Percentiles rank a stretch among this genome's conserved stretches.
phyloP scores from a whole-genome alignment of 2,113 vertebrate species.

The Uropsilus gracilis region DNA sequence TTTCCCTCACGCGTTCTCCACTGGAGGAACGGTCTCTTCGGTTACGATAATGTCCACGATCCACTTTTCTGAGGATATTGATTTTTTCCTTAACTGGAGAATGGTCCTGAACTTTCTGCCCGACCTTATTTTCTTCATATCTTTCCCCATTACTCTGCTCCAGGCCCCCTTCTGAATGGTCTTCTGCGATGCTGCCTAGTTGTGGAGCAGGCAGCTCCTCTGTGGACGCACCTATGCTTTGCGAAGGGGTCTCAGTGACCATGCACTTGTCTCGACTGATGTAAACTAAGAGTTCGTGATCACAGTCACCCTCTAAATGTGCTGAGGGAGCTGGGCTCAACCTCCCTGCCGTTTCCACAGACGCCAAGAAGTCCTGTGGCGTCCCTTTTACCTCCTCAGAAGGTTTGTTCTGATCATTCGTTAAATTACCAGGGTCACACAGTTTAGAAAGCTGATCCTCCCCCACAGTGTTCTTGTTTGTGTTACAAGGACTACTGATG shows the following conservation, averaged over 20 bases:
- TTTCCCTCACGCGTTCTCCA: slow-evolving; percentile 72
- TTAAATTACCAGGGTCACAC: slow-evolving; percentile 11
- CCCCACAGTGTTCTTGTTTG: not conserved
- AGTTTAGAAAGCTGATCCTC: slow-evolving; percentile 43
- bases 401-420: slow-evolving; percentile 43
- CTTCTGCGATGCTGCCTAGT: slow-evolving; percentile 64
- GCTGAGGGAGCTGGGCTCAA: slow-evolving; percentile 41
- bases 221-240: not conserved
- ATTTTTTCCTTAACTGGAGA: slow-evolving; percentile 74
- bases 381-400: slow-evolving; percentile 66
- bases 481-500: slow-evolving; percentile 53
- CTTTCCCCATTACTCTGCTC: not conserved
- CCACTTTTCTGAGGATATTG: slow-evolving; percentile 69
- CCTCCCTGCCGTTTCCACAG: slow-evolving; percentile 28
- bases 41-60: slow-evolving; percentile 84
- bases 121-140: slow-evolving; percentile 41
- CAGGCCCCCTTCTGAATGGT: slow-evolving; percentile 46
- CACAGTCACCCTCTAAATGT: slow-evolving; percentile 54
- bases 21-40: slow-evolving; percentile 80
- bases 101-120: slow-evolving; percentile 44
- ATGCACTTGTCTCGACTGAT: slow-evolving; percentile 60
- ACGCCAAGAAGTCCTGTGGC: slow-evolving; percentile 18
- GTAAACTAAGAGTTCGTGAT: slow-evolving; percentile 63
- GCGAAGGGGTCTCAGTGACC: slow-evolving; percentile 56
- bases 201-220: slow-evolving; percentile 37